Evolutionary conservation across 2,888 invertebrate species (phyloP).

Genomic region (Eledone cirrhosa): DNA sequence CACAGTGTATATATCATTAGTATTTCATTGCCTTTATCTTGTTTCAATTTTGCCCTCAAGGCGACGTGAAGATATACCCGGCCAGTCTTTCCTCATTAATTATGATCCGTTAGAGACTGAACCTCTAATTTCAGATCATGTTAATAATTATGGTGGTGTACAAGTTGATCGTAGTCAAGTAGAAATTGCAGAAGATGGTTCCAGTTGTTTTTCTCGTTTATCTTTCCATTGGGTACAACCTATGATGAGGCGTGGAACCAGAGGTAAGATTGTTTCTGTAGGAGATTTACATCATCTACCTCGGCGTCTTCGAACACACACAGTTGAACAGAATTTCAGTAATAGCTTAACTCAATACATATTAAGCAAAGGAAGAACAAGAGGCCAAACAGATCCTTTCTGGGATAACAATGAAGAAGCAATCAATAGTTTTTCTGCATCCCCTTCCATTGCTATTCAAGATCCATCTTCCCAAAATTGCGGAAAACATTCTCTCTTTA

Average conservation of each 20-base stretch:
- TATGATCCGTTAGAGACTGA: constrained; percentile 46
- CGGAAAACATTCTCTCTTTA: constrained; percentile 41
- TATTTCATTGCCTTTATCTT: constrained; percentile 76
- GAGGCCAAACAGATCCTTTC: constrained; percentile 19
- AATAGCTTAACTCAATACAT: constrained; percentile 37
- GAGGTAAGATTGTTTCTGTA: constrained; percentile 71
- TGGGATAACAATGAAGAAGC: constrained; percentile 21
- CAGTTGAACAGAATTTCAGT: constrained; percentile 49
- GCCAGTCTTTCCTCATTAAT: constrained; percentile 40
- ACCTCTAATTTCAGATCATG: constrained; percentile 39
- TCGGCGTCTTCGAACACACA: constrained; percentile 50
- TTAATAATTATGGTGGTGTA: constrained; percentile 36
- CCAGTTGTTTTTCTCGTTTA: constrained; percentile 77
- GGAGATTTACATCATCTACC: constrained; percentile 62
- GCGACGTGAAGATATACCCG: constrained; percentile 38
- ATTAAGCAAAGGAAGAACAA: not conserved
- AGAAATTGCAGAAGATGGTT: constrained; percentile 74
- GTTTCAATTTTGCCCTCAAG: constrained; percentile 75
- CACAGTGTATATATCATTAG: constrained; percentile 46
- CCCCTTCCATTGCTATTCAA: constrained; percentile 14
- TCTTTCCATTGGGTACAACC: constrained; percentile 88
- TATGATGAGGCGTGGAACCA: constrained; percentile 71
- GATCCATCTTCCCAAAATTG: constrained; percentile 24
- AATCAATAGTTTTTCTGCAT: not conserved
- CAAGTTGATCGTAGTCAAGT: constrained; percentile 6